Evolutionary conservation across 2,888 invertebrate species (phyloP).

Genomic region (Bellardia pandia): DNA sequence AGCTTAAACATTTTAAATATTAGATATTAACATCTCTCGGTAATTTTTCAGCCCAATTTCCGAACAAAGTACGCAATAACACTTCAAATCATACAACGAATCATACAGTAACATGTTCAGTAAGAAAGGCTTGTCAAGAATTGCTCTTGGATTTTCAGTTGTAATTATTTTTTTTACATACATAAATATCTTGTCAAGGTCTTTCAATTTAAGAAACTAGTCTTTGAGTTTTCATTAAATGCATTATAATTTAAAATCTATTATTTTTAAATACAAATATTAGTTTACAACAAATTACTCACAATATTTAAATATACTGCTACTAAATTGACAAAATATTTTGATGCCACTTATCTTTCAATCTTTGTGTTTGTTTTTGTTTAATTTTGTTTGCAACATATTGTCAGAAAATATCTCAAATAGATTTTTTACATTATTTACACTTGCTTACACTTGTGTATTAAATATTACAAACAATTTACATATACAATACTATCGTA

Average conservation of each 20-base stretch:
- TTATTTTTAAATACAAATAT: background rate
- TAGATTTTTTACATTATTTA: slow-evolving; percentile 17
- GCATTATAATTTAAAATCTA: background rate
- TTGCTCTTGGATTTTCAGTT: no score
- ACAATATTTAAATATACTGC: background rate
- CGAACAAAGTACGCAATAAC: no score
- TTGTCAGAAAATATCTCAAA: slow-evolving; percentile 1
- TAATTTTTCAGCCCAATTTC: no score
- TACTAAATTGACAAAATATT: slow-evolving; percentile 36
- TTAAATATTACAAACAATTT: background rate
- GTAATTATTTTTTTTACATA: no score
- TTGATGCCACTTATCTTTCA: slow-evolving; percentile 27
- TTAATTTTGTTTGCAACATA: slow-evolving; percentile 17
- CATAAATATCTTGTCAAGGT: no score
- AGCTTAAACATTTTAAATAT: no score
- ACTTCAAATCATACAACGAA: no score
- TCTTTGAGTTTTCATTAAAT: background rate
- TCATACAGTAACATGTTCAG: no score
- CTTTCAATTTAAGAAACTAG: background rate
- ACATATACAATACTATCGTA: background rate
- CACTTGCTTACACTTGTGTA: slow-evolving; percentile 47
- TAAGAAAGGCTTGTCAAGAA: no score
- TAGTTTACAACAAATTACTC: background rate
- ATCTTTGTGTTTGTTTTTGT: background rate
- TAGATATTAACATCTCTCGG: no score